phyloP scores from a whole-genome alignment of 1,140 invertebrate genomes.

The Meloidogyne chitwoodi region DNA sequence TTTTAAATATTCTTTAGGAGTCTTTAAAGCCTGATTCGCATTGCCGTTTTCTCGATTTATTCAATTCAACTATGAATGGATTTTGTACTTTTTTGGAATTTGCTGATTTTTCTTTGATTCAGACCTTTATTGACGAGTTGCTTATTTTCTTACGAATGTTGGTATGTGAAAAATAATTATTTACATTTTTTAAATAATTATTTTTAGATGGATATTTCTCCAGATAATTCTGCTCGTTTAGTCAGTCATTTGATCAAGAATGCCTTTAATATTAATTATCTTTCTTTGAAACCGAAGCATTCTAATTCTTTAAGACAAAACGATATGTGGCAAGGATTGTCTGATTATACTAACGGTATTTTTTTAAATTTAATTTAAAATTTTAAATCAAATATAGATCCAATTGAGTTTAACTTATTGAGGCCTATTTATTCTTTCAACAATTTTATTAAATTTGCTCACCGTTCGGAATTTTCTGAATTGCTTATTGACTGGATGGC shows the following conservation, averaged over 20 bases:
- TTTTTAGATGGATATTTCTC: conserved; percentile 18
- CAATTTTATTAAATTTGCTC: conserved; percentile 13
- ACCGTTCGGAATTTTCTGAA: conserved; percentile 16
- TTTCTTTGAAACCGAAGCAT: conserved; percentile 1
- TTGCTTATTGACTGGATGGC: background rate
- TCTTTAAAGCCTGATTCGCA: conserved; percentile 25
- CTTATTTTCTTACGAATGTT: conserved; percentile 27
- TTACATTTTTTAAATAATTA: background rate
- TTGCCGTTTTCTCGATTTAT: conserved; percentile 26
- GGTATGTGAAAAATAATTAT: background rate
- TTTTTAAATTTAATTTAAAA: background rate
- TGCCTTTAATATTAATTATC: conserved; percentile 20
- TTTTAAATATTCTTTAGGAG: conserved; percentile 10
- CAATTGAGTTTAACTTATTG: conserved; percentile 13
- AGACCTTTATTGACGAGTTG: conserved; percentile 30
- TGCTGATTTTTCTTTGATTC: conserved; percentile 15
- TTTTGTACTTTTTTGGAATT: conserved; percentile 27
- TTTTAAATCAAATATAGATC: background rate
- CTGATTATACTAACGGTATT: background rate
- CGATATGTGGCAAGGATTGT: conserved; percentile 4
- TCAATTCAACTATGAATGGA: conserved; percentile 19
- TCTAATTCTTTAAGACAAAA: background rate
- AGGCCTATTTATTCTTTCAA: conserved; percentile 23
- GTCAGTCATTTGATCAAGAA: conserved; percentile 27
- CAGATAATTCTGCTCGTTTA: conserved; percentile 15